Evolutionary conservation across 2,888 invertebrate species (phyloP), one percentile per base, ranked within the genome.

Genomic region (Sinotaia quadrata): DNA sequence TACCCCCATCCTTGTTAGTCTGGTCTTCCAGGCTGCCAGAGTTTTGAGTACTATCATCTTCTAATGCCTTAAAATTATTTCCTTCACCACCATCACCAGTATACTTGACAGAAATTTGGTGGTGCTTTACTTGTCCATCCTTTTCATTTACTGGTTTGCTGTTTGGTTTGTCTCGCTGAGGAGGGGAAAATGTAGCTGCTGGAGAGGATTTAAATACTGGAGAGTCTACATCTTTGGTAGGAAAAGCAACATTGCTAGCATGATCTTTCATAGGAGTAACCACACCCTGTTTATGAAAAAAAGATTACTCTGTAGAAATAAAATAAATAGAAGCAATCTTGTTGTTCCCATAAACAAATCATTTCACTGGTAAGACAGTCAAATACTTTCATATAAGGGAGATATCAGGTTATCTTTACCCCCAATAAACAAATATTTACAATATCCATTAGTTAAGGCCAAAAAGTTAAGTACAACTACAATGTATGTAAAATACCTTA

Each of bases 41-140:
- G 60, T 82, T 80, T 54, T 81, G 78, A 2, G 82, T 82, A 41
- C 76, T 78, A 36, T 75, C 78, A n/a, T 77, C 76, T 51, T 82
- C 80, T 74, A 81, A 81, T 49, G 77, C 77, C 60, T 83, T 82
- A n/a, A 75, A 75, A 67, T 83, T 81, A 8, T 78, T 78, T 8
- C 51, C 77, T 36, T 61, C 52, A 3, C 49, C 69, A 7, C 66
- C 54, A 12, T 67, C 59, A 24, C 57, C 59, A 33, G 27, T 67
- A 66, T 36, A 61, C 34, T 51, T 71, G 52, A 33, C 36, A 49
- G 65, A 68, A 47, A 34, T 56, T 37, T 58, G 51, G 33, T 58
- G 54, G 24, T 41, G 27, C 29, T 21, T 41, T 31, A 33, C n/a
- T n/a, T n/a, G n/a, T n/a, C n/a, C 34, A 24, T 33, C 36, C 18